Base-by-base conservation (phyloP, 2,888 invertebrate species). In the Lottia scabra region DNA sequence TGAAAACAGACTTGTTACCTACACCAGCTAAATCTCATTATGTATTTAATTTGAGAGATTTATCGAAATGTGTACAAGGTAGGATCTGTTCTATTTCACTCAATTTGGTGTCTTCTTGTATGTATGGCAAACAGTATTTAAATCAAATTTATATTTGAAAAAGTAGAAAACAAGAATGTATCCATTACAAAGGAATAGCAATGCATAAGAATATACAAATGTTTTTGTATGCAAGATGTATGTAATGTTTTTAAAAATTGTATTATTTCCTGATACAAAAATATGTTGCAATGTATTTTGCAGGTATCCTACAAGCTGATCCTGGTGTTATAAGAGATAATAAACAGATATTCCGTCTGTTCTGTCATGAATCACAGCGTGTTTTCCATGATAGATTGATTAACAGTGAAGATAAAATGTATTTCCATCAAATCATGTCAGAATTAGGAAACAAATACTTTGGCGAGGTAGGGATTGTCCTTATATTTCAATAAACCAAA, bases 51-150 rank as follows among this genome's bases (percentile, higher is more conserved):
- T 83, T 90, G 38, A 77, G 90, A 74, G 96, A 97, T 91, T 91
- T 97, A 62, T 96, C 96, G 13, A 97, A 96, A 89, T 95, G 95
- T 75, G 92, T 96, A 83, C 96, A 96, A 90, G 96, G 96, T 86
- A 76, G 38, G 38, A 38, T 38, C 10, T 38, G 2, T 30, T 30
- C 30, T 6, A 30, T 30, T 30, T 30, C 6, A 30, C 30, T n/a
- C n/a, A n/a, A n/a, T 30, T 30, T 30, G 30, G 2, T 30, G 2
- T 2, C 5, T 30, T 30, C 3, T 30, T 30, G 30, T 30, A 2
- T 30, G 30, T 30, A 30, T 30, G 30, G 30, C 30, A 30, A 30
- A 4, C 3, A 30, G 30, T 30, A 30, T 30, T n/a, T n/a, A n/a
- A n/a, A n/a, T n/a, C n/a, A n/a, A n/a, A n/a, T n/a, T n/a, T n/a